These are phyloP conservation scores for Echiichthys vipera DNA, from an alignment of 2,797 vertebrate genomes.

Conservation along the genomic window DNA sequence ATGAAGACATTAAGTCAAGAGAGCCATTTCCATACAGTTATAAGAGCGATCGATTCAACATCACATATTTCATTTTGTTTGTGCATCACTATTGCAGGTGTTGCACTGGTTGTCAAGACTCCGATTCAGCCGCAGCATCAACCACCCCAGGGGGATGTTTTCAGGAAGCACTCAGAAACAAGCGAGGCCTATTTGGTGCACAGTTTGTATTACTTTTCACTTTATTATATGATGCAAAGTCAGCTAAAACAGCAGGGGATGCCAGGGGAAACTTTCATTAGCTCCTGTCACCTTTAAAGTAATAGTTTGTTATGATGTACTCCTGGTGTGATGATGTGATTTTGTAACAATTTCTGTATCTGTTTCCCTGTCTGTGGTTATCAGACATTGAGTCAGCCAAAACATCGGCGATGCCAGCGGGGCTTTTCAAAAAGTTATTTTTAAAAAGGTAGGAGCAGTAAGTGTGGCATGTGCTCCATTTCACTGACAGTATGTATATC, in stretches of 20 bases:
- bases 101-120: conserved; percentile 12
- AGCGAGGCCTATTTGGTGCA: conserved; percentile 26
- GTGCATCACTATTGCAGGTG: conserved; percentile 13
- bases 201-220: conserved; percentile 37
- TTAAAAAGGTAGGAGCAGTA: conserved; percentile 17
- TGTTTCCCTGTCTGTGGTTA: conserved; percentile 16
- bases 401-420: background rate
- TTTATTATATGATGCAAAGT: conserved; percentile 47
- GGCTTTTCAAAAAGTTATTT: conserved; percentile 11
- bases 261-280: conserved; percentile 33
- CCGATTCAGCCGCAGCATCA: conserved; percentile 25
- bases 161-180: conserved; percentile 5
- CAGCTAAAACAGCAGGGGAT: conserved; percentile 34
- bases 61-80: background rate
- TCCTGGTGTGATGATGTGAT: conserved; percentile 12
- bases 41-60: background rate
- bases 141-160: background rate
- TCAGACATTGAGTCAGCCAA: conserved; percentile 44
- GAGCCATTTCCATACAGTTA: no score
- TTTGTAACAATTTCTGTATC: conserved; percentile 15
- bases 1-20: no score
- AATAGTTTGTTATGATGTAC: conserved; percentile 29
- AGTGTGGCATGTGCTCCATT: conserved; percentile 3
- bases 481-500: conserved; percentile 2
- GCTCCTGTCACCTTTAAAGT: conserved; percentile 29